Evolutionary conservation across 2,797 vertebrate species (phyloP), one percentile per base, ranked within the genome.

Genomic region (Sylvilagus floridanus): DNA sequence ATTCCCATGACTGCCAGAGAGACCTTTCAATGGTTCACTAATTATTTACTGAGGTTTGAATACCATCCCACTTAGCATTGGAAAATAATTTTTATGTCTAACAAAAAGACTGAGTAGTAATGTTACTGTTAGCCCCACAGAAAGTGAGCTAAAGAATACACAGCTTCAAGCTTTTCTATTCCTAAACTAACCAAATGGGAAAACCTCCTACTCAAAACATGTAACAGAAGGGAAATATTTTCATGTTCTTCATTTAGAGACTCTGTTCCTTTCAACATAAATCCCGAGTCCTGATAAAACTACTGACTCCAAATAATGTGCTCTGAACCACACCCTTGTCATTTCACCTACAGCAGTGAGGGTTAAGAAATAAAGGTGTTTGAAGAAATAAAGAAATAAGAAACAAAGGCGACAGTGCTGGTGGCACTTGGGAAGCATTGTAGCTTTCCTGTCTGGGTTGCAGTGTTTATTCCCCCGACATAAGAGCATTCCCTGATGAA

Each of bases 401-500:
- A 57, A 16, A 57, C 14, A 16, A 21, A 57, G 54, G 19, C 16
- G 4, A 16, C 14, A 42, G 82, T 0, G 0, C 69, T 42, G 8
- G 32, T 57, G 21, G 22, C 24, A 10, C 50, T 66, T 69, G 32
- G 11, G 30, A 92, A 95, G 73, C 69, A 62, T 6, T 57, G 83
- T 10, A 85, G 50, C 37, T 35, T 83, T 22, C 24, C 26, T 75
- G 79, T 47, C 35, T 71, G 63, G 37, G 63, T 89, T 42, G 50
- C 35, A 28, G 24, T 76, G 26, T 35, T 68, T 73, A 89, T 65
- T 96, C 83, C 92, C 88, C 63, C 81, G 81, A 90, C 1, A 50
- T 19, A 65, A 89, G 83, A 85, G 30, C 57, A 77, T 88, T 95
- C 88, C 63, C 76, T 9, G 24, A 63, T 79, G 72, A 86, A 95